Conservation (phyloP, 2,888 invertebrate species). For the Ariolimax columbianus region DNA sequence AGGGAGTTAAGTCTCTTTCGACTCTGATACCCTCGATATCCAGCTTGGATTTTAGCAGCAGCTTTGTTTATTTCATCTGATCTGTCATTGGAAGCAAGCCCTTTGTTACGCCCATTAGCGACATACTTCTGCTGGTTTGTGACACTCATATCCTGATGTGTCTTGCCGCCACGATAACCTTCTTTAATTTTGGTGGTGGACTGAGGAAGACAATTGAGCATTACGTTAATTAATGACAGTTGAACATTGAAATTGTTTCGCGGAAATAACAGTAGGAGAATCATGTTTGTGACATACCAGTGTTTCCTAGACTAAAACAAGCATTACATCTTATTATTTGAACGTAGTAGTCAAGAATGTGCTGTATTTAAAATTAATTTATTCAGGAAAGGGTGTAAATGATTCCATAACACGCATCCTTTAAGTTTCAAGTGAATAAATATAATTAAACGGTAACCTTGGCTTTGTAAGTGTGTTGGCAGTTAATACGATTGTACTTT, state of each 20-base stretch:
- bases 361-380: too few species aligned
- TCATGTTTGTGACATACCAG: too few species aligned
- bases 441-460: too few species aligned
- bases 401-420: too few species aligned
- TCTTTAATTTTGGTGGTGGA: constrained; percentile 49
- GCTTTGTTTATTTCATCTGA: constrained; percentile 1
- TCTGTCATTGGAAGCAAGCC: background rate
- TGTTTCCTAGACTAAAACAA: too few species aligned
- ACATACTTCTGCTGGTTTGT: background rate
- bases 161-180: constrained; percentile 47
- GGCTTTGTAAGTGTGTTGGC: too few species aligned
- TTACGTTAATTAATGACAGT: background rate
- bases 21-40: constrained; percentile 46
- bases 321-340: too few species aligned
- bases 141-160: constrained; percentile 25
- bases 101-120: background rate
- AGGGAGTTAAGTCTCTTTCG: background rate
- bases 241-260: background rate
- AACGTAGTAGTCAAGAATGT: too few species aligned
- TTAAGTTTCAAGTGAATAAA: too few species aligned
- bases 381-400: too few species aligned
- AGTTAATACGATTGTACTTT: too few species aligned
- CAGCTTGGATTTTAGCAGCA: constrained; percentile 48
- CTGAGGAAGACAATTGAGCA: constrained; percentile 10
- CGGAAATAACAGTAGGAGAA: background rate